Evolutionary conservation across 1,140 invertebrate genomes (phyloP).

Genomic region (Oedothorax gibbosus): DNA sequence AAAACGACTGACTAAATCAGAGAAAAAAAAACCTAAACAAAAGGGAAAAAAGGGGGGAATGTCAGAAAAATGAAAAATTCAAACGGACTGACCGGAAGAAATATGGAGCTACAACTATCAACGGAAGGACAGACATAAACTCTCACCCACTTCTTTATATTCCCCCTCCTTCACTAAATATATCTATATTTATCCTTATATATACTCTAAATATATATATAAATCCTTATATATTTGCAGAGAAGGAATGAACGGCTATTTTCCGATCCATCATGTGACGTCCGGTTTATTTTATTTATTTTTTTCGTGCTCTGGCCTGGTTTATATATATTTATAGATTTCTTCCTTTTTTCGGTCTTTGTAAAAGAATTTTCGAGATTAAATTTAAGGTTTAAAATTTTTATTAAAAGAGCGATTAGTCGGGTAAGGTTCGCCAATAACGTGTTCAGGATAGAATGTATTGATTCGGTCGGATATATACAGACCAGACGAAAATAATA

Average conservation of each 20-base stretch:
- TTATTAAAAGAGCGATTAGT: no score
- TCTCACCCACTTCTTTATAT: constrained; percentile 54
- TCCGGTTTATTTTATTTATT: constrained; percentile 19
- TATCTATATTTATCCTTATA: constrained; percentile 32
- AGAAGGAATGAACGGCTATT: constrained; percentile 52
- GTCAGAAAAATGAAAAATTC: constrained; percentile 58
- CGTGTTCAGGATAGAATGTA: no score
- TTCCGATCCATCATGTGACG: constrained; percentile 51
- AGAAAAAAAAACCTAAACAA: neutral
- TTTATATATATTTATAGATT: no score
- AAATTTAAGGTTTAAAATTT: no score
- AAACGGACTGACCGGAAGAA: constrained; percentile 53
- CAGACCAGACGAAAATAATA: no score
- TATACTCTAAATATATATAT: constrained; percentile 49
- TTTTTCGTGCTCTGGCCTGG: neutral
- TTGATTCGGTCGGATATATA: no score
- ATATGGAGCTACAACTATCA: constrained; percentile 59
- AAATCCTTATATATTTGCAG: constrained; percentile 51
- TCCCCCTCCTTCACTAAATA: constrained; percentile 12
- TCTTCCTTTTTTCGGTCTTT: no score
- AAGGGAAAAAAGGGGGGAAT: constrained; percentile 26
- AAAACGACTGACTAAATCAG: no score
- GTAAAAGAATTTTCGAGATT: no score
- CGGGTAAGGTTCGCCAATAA: no score
- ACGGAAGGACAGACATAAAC: constrained; percentile 57